Evolutionary conservation across 2,888 invertebrate genomes (phyloP).

Genomic region (Parasteatoda lunata): DNA sequence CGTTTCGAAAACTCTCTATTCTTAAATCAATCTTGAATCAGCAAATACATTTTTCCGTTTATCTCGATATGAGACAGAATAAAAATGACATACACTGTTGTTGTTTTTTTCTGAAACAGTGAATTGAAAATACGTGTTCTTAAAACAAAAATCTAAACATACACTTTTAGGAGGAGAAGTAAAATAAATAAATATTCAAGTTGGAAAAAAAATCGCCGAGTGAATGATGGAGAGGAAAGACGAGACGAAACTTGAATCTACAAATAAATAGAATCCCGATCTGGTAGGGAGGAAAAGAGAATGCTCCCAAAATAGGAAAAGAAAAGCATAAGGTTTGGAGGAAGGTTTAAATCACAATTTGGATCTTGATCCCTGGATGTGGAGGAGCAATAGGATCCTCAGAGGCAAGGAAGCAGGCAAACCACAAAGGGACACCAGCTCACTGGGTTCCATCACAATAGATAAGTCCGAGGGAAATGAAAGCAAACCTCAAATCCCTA

Average conservation of each 20-base stretch:
- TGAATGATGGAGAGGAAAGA: neutral
- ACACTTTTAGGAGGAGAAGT: neutral
- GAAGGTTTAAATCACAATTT: constrained; percentile 68
- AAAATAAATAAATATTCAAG: constrained; percentile 50
- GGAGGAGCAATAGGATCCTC: constrained; percentile 53
- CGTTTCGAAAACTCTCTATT: too few relatives aligned
- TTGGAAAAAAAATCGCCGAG: constrained; percentile 35
- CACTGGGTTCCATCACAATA: constrained; percentile 65
- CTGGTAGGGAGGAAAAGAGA: constrained; percentile 6
- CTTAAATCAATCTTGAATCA: too few relatives aligned
- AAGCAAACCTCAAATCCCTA: constrained; percentile 69
- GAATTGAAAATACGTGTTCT: constrained; percentile 62
- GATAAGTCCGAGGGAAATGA: constrained; percentile 68
- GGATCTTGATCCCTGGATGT: constrained; percentile 44
- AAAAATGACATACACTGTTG: too few relatives aligned
- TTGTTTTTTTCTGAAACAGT: neutral
- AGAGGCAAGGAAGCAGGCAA: constrained; percentile 58
- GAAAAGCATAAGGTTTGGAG: constrained; percentile 9
- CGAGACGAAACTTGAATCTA: constrained; percentile 37
- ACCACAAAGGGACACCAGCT: constrained; percentile 66
- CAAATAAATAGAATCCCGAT: constrained; percentile 41
- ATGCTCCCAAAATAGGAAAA: constrained; percentile 44
- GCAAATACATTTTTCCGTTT: too few relatives aligned
- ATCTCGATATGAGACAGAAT: too few relatives aligned
- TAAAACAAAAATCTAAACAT: constrained; percentile 8